These are phyloP conservation scores for Nothoprocta pentlandii DNA, from an alignment of 2,113 vertebrate species.

Conservation along the genomic window DNA sequence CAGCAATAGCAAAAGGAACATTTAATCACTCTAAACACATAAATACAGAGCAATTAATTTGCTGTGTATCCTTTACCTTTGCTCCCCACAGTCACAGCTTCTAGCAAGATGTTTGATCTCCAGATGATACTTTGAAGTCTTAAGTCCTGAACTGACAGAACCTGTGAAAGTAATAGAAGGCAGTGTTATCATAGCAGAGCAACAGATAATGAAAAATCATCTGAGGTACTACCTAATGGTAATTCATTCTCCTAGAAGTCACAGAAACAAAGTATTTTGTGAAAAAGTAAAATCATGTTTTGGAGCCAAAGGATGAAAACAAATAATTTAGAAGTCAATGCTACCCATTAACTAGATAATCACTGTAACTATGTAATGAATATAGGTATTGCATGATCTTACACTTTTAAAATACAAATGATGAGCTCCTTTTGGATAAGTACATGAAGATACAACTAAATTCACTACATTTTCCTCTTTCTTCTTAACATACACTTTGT, in stretches of 20 bases:
- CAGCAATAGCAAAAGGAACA: neutral
- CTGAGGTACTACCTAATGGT: neutral
- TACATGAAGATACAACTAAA: neutral
- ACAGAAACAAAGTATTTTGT: neutral
- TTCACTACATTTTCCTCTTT: neutral
- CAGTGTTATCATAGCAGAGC: neutral
- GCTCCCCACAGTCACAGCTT: neutral
- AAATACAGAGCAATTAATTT: neutral
- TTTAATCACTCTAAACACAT: neutral
- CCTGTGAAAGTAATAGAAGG: neutral
- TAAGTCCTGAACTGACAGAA: neutral
- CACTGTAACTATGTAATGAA: neutral
- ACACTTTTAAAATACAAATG: neutral
- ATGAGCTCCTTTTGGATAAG: neutral
- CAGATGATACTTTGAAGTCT: neutral
- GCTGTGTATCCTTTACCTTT: neutral
- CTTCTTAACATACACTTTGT: neutral
- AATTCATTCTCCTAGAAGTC: neutral
- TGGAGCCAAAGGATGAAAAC: neutral
- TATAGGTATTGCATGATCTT: neutral
- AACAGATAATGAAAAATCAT: neutral
- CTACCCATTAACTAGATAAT: neutral
- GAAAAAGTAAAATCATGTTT: neutral
- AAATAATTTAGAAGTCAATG: neutral
- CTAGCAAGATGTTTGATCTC: neutral